A percentile compares a stretch with the other conserved stretches of the same genome.
These are phyloP conservation scores for Chrysopa pallens DNA, from an alignment of 1,140 invertebrate genomes.

Conservation along the genomic window DNA sequence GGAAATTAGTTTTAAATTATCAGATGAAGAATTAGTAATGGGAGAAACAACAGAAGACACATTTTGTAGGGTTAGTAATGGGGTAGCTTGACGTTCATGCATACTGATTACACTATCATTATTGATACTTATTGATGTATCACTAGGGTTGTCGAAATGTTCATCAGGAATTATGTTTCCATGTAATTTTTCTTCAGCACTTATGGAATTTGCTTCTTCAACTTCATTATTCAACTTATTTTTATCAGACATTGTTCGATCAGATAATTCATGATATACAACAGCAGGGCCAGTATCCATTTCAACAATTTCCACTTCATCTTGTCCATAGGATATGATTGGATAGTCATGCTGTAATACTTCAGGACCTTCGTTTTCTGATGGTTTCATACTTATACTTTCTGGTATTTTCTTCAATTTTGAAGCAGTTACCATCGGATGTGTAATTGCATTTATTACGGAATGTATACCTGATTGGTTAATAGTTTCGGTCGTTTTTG, in stretches of 20 bases:
- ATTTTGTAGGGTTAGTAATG: conserved; percentile 3
- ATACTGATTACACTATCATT: too few species aligned
- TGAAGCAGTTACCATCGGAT: not conserved
- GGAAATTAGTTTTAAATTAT: conserved; percentile 2
- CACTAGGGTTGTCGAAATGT: too few species aligned
- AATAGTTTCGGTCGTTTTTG: not conserved
- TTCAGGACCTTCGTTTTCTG: conserved; percentile 9
- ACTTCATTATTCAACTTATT: too few species aligned
- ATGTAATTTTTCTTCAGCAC: too few species aligned
- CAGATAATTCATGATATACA: too few species aligned
- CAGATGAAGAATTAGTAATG: conserved; percentile 17
- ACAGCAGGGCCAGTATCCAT: conserved; percentile 14
- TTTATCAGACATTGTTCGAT: too few species aligned
- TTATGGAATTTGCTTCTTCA: too few species aligned
- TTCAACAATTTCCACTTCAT: conserved; percentile 28
- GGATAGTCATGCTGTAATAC: conserved; percentile 17
- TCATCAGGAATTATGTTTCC: too few species aligned
- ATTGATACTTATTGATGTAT: too few species aligned
- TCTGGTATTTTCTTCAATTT: not conserved
- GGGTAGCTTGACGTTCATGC: too few species aligned
- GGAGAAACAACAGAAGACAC: conserved; percentile 9
- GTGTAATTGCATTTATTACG: not conserved
- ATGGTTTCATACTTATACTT: conserved; percentile 1
- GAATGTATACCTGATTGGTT: not conserved
- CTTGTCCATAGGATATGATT: conserved; percentile 15